Evolutionary conservation across 2,888 invertebrate species (phyloP), one percentile per base, ranked within the genome.

Genomic region (Andrena bucephala): DNA sequence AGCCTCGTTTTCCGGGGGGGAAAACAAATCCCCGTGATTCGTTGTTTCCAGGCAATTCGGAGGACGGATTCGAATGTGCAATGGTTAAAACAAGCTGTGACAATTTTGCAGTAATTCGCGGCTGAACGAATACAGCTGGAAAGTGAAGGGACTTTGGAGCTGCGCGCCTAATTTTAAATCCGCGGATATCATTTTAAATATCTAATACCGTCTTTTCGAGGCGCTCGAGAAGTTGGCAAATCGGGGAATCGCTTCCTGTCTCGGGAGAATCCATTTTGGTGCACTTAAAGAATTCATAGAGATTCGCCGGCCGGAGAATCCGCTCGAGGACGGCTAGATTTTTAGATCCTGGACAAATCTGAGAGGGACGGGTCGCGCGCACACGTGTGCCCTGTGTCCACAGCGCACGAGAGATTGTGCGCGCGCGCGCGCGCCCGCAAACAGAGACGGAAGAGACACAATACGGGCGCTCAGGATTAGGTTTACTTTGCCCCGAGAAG

Each of bases 401-500:
- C 31, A 63, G 63, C 24, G 20, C 16, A 4, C n/a, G 20, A 29
- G 62, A 0, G 29, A 16, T 20, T 20, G 6, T 33, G 62, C 20
- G 42, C 48, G 75, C 8, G 80, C 36, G 66, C 27, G 27, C 68
- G 70, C n/a, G 36, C 54, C 63, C 36, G 75, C 83, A 83, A 81
- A 83, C 77, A 81, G 73, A 81, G 24, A 71, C 42, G 70, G 71
- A 63, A 68, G 80, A 76, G 87, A 65, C 76, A 74, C 77, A 71
- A 83, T 76, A 77, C 78, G 71, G 86, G 27, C 75, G 85, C 62
- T 69, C 80, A 77, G 73, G 77, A 88, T 88, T 87, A 81, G 81
- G 81, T 88, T 88, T 88, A 85, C 88, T 84, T 85, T 88, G 76
- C 75, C 59, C 27, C 80, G 81, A 74, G 77, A 84, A 87, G 83